phyloP scores from a whole-genome alignment of 2,888 invertebrate genomes.

The Escarpia spicata region DNA sequence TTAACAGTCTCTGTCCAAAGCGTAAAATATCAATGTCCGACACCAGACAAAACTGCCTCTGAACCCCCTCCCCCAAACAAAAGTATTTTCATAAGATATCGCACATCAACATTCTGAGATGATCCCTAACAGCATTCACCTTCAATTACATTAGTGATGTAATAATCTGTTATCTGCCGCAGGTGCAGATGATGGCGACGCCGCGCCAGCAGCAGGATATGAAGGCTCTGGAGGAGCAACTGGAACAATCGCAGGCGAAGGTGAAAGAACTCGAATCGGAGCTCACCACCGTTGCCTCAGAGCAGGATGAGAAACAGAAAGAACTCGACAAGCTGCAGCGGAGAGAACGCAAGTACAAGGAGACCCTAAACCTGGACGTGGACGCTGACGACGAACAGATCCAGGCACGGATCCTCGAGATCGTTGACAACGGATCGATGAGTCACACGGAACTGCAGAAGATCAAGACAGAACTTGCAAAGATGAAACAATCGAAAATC shows the following conservation, averaged over 20 bases:
- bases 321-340: constrained; percentile 33
- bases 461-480: constrained; percentile 31
- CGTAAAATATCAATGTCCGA: no score
- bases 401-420: constrained; percentile 30
- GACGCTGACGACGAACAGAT: constrained; percentile 34
- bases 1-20: no score
- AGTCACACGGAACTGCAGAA: constrained; percentile 34
- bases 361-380: constrained; percentile 30
- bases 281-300: constrained; percentile 23
- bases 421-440: constrained; percentile 31
- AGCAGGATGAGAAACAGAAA: constrained; percentile 27
- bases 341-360: constrained; percentile 36
- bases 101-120: background rate
- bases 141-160: background rate
- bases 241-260: constrained; percentile 33
- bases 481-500: background rate
- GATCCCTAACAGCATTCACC: background rate
- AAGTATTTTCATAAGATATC: no score
- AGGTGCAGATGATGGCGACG: constrained; percentile 20
- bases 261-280: constrained; percentile 33
- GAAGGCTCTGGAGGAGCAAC: constrained; percentile 33
- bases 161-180: background rate
- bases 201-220: constrained; percentile 24
- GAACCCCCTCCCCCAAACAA: no score
- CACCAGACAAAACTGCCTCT: no score